A percentile compares a stretch with the other conserved stretches of the same genome.
phyloP scores from a whole-genome alignment of 2,113 vertebrate genomes.

The Rhipidura dahli region DNA sequence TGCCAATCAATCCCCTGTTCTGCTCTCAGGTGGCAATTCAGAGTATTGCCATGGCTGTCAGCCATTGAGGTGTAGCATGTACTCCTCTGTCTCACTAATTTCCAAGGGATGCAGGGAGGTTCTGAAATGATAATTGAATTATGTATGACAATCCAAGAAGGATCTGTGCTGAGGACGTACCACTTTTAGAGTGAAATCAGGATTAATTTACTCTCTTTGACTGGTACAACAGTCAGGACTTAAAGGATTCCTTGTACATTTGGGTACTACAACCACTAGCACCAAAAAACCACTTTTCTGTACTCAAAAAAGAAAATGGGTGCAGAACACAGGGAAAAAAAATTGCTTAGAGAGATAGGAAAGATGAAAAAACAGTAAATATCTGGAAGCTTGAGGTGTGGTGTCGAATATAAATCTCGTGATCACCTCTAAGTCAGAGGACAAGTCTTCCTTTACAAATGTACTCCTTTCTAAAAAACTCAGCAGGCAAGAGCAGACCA shows the following conservation, averaged over 20 bases:
- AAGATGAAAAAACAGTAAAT: neutral
- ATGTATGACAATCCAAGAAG: neutral
- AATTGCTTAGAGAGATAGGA: neutral
- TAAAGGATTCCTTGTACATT: neutral
- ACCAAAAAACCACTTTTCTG: neutral
- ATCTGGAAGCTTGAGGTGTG: neutral
- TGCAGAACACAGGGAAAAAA: neutral
- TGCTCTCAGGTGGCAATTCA: neutral
- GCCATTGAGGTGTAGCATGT: neutral
- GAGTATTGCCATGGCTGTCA: neutral
- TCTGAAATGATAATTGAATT: neutral
- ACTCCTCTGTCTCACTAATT: neutral
- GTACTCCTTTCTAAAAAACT: neutral
- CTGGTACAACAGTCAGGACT: neutral
- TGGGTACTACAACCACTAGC: neutral
- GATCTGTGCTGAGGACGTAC: neutral
- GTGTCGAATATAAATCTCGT: neutral
- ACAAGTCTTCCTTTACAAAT: conserved; percentile 16
- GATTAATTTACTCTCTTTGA: neutral
- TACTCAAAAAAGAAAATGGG: neutral
- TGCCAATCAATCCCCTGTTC: neutral
- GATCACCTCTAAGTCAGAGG: neutral
- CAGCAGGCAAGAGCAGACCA: neutral
- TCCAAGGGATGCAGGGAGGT: neutral
- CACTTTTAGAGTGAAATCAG: neutral